phyloP scores from a whole-genome alignment of 2,797 vertebrate species.

The Sarcophilus harrisii region DNA sequence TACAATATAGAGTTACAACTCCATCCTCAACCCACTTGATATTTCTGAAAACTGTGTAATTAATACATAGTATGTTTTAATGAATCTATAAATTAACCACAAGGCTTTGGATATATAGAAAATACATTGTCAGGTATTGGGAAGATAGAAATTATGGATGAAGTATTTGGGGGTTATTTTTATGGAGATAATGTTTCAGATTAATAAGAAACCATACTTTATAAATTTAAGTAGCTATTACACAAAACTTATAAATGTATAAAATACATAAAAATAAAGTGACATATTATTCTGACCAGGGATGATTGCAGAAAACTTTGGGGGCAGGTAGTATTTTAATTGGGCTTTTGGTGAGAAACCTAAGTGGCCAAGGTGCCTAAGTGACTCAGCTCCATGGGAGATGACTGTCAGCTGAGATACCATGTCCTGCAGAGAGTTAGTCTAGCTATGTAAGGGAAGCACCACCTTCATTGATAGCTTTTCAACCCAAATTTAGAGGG shows the following conservation, averaged over 20 bases:
- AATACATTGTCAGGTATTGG: neutral
- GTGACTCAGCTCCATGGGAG: no score
- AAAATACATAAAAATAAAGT: neutral
- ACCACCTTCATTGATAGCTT: neutral
- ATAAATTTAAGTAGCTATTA: neutral
- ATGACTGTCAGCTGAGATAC: neutral
- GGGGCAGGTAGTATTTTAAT: neutral
- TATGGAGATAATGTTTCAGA: neutral
- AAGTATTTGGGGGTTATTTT: neutral
- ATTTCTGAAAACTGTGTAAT: neutral
- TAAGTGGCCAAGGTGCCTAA: neutral
- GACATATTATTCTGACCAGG: neutral
- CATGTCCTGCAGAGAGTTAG: neutral
- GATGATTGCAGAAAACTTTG: neutral
- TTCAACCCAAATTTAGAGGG: neutral
- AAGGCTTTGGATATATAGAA: neutral
- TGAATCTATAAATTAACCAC: neutral
- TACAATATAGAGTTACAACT: neutral
- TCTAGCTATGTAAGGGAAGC: neutral
- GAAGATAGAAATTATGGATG: neutral
- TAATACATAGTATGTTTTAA: neutral
- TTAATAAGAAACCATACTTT: no score
- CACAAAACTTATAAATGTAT: neutral
- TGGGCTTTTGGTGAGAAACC: neutral
- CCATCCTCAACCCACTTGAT: neutral